phyloP scores from a whole-genome alignment of 1,140 invertebrate genomes.

The Drosophila tani region DNA sequence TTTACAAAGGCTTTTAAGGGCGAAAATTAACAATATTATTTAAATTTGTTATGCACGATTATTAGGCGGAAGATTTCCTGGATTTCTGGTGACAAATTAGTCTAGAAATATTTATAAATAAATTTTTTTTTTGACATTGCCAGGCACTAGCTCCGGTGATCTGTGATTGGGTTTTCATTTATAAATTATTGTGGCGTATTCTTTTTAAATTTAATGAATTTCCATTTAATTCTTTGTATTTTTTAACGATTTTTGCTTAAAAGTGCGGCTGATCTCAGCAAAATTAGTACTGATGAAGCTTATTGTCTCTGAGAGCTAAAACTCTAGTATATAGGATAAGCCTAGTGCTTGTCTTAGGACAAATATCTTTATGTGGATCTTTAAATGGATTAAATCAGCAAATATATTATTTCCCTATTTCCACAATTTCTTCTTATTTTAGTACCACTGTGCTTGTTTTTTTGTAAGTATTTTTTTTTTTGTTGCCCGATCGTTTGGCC shows the following conservation, averaged over 20 bases:
- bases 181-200: too few species aligned
- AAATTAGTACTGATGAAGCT: not conserved
- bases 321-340: too few species aligned
- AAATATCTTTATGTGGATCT: not conserved
- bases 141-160: too few species aligned
- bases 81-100: not conserved
- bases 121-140: too few species aligned
- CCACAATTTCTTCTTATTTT: not conserved
- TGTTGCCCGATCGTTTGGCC: slow-evolving; percentile 8
- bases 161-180: not conserved
- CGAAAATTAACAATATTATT: slow-evolving; percentile 2
- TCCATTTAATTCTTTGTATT: too few species aligned
- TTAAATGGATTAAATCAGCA: not conserved
- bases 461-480: slow-evolving; percentile 11
- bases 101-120: not conserved
- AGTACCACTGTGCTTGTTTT: slow-evolving; percentile 37
- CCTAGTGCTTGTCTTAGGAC: not conserved
- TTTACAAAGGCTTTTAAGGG: not conserved
- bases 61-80: not conserved
- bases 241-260: too few species aligned
- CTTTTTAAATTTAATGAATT: too few species aligned
- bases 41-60: not conserved
- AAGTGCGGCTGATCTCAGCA: too few species aligned
- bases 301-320: too few species aligned
- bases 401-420: not conserved